These are phyloP conservation scores for Cantharis flavilabris DNA, from an alignment of 2,888 invertebrate genomes.

Conservation along the genomic window DNA sequence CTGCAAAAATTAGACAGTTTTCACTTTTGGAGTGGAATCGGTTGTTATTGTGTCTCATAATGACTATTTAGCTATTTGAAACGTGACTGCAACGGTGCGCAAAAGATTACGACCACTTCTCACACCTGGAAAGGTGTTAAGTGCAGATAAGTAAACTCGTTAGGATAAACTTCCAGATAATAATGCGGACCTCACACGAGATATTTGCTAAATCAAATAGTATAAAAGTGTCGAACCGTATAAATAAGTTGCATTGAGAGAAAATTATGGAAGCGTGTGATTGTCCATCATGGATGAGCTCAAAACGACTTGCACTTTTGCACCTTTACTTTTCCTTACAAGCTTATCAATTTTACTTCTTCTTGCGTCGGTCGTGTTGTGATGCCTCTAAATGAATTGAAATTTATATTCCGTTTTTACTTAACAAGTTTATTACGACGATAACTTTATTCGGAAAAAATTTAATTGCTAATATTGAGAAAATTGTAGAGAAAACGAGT, in stretches of 20 bases:
- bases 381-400: not conserved
- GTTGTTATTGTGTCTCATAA: not conserved
- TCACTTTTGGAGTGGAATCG: conserved; percentile 5
- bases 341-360: not conserved
- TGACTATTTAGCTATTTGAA: conserved; percentile 10
- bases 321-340: not conserved
- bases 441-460: not conserved
- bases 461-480: not conserved
- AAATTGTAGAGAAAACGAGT: not conserved
- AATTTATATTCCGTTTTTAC: not conserved
- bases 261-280: not conserved
- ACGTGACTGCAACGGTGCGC: conserved; percentile 26
- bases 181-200: conserved; percentile 20
- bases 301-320: not conserved
- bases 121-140: conserved; percentile 33
- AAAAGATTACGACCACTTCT: conserved; percentile 29
- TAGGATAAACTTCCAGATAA: conserved; percentile 11
- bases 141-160: conserved; percentile 23
- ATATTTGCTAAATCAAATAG: conserved; percentile 12
- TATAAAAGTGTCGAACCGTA: conserved; percentile 10
- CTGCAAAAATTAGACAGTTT: not conserved
- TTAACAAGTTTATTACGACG: not conserved
- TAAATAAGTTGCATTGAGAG: not conserved
- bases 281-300: not conserved
- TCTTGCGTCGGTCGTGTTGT: not conserved